Evolutionary conservation across 1,140 invertebrate species (phyloP).

Genomic region (Drosophila bifasciata): DNA sequence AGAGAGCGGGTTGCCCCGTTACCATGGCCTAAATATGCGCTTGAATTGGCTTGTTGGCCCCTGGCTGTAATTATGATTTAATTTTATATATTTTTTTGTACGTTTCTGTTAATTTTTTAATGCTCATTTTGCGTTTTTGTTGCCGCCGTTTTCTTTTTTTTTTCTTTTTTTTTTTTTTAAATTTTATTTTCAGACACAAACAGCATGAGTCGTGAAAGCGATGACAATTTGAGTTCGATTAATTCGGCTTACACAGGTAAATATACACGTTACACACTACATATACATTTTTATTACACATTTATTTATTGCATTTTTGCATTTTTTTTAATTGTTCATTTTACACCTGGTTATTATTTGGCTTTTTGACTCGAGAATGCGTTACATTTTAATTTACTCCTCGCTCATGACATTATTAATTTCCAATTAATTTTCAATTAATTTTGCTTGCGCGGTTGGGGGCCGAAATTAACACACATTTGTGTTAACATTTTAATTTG

Average conservation of each 20-base stretch:
- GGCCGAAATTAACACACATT: conserved; percentile 46
- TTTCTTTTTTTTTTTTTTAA: conserved; percentile 46
- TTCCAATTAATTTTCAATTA: conserved; percentile 36
- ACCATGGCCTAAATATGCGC: conserved; percentile 63
- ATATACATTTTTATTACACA: conserved; percentile 30
- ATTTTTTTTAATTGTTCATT: conserved; percentile 31
- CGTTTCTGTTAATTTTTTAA: conserved; percentile 45
- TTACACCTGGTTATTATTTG: conserved; percentile 35
- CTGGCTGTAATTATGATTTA: conserved; percentile 69
- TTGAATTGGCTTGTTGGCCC: conserved; percentile 19
- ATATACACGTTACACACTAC: conserved; percentile 38
- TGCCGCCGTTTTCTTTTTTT: conserved; percentile 45
- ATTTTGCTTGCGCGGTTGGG: conserved; percentile 34
- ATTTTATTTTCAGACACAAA: conserved; percentile 78
- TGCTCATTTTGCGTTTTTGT: conserved; percentile 43
- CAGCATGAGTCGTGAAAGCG: conserved; percentile 84
- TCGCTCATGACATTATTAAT: conserved; percentile 49
- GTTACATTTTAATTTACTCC: conserved; percentile 55
- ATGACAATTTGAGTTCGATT: conserved; percentile 83
- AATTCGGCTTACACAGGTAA: conserved; percentile 83
- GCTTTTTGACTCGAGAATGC: conserved; percentile 41
- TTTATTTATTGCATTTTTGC: conserved; percentile 39
- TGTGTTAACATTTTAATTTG: conserved; percentile 22
- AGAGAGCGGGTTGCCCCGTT: conserved; percentile 52
- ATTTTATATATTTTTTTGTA: conserved; percentile 49